Evolutionary conservation across 2,113 vertebrate species (phyloP), one percentile per base, ranked within the genome.

Genomic region (Chlorocebus sabaeus): DNA sequence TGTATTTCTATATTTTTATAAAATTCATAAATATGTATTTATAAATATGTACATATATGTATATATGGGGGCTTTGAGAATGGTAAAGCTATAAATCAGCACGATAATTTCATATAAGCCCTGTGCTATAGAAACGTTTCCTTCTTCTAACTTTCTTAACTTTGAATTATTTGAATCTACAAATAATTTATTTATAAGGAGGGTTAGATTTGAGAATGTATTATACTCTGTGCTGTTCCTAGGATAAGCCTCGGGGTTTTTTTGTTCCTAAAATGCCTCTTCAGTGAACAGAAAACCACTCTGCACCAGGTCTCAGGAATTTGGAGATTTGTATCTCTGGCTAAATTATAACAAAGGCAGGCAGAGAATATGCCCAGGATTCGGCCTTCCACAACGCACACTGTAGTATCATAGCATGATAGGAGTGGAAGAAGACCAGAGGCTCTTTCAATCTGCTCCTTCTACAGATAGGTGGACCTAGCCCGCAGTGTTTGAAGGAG

Each of bases 111-210:
- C 43, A 45, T 27, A 30, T 35, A 93, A 68, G 38, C 30, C 57
- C 57, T 92, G 48, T 78, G 50, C 18, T 67, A 18, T 72, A 61
- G n/a, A 87, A 88, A 16, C 2, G 43, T 89, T 96, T 67, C 70
- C 92, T 94, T 75, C 40, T 23, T 78, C 30, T 86, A 84, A 80
- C 52, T 95, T 95, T 89, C 17, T 13, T 35, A 96, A 90, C 88
- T 80, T n/a, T 78, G 57, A 93, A 87, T 93, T 93, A 72, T 90
- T 84, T 95, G 38, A 83, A 91, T 67, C n/a, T 67, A 85, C 3
- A 64, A 61, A 92, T 75, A 52, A 22, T 22, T 83, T 75, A 73
- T 55, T 72, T 86, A 10, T 81, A 84, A 76, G 64, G 12, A 81
- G 45, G 45, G 8, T 43, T 96, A 70, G 12, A 67, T 79, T 72